phyloP scores from a whole-genome alignment of 1,140 invertebrate genomes.

The Drosophila sproati region DNA sequence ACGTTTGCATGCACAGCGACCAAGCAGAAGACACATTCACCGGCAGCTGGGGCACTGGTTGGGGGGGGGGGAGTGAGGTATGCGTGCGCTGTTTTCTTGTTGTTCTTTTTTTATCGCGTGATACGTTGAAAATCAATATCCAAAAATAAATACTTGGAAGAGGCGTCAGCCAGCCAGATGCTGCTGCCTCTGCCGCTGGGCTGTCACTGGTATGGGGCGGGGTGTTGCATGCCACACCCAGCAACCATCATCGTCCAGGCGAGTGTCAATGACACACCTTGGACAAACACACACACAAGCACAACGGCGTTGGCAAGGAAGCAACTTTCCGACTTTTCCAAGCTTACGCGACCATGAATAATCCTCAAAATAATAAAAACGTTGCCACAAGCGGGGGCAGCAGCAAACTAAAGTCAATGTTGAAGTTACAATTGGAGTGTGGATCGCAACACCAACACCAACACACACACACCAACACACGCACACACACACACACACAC shows the following conservation, averaged over 20 bases:
- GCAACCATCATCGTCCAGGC: conserved; percentile 12
- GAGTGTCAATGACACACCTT: conserved; percentile 76
- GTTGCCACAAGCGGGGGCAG: background rate
- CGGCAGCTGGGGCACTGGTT: background rate
- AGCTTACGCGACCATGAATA: conserved; percentile 59
- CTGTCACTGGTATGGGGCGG: background rate
- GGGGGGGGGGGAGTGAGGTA: background rate
- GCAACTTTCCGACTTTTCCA: conserved; percentile 27
- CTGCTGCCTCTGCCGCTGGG: conserved; percentile 20
- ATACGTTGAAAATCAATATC: conserved; percentile 43
- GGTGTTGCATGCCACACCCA: conserved; percentile 50
- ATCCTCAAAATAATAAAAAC: conserved; percentile 55
- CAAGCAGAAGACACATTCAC: conserved; percentile 1
- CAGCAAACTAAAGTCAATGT: conserved; percentile 6
- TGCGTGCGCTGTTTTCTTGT: conserved; percentile 18
- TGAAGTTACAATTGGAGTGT: conserved; percentile 34
- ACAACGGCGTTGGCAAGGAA: conserved; percentile 49
- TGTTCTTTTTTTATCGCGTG: conserved; percentile 35
- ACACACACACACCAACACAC: background rate
- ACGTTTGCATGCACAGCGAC: conserved; percentile 55
- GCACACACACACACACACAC: background rate
- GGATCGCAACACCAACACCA: conserved; percentile 4
- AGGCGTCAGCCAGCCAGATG: conserved; percentile 27
- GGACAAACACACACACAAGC: conserved; percentile 39
- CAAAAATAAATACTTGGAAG: conserved; percentile 24